phyloP scores from a whole-genome alignment of 2,113 vertebrate species.

The Numida meleagris region DNA sequence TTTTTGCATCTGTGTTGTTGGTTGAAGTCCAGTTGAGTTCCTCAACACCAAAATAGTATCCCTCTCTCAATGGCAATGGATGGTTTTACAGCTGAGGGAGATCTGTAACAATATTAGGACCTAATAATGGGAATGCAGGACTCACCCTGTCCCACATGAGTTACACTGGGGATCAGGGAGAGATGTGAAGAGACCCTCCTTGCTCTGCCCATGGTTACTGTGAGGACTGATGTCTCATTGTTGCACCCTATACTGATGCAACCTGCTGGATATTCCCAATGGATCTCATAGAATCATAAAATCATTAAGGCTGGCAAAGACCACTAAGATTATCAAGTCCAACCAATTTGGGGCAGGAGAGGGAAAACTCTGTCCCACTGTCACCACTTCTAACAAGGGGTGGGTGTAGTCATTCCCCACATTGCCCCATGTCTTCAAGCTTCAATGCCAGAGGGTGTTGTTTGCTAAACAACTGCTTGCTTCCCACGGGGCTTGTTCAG shows the following conservation, averaged over 20 bases:
- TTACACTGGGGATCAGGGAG: neutral
- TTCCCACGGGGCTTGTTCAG: neutral
- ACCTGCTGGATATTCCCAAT: neutral
- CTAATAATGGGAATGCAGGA: neutral
- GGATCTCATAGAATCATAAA: neutral
- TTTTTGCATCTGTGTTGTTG: neutral
- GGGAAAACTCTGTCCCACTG: neutral
- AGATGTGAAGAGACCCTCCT: neutral
- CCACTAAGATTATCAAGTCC: too few relatives aligned
- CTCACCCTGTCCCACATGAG: neutral
- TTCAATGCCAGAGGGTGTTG: neutral
- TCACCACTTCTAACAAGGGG: neutral
- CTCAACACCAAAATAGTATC: neutral
- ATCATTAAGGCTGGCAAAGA: too few relatives aligned
- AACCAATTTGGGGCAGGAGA: too few relatives aligned
- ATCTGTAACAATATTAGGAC: neutral
- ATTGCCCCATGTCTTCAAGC: neutral
- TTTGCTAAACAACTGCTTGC: neutral
- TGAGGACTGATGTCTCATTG: neutral
- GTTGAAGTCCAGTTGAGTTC: neutral
- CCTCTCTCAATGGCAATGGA: neutral
- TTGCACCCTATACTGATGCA: accelerated
- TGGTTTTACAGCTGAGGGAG: neutral
- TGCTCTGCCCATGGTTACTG: neutral
- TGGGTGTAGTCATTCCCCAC: neutral